Percentiles rank a stretch among this genome's conserved stretches.
Evolutionary conservation across 2,797 vertebrate species (phyloP).

Genomic region (Gallirallus australis): DNA sequence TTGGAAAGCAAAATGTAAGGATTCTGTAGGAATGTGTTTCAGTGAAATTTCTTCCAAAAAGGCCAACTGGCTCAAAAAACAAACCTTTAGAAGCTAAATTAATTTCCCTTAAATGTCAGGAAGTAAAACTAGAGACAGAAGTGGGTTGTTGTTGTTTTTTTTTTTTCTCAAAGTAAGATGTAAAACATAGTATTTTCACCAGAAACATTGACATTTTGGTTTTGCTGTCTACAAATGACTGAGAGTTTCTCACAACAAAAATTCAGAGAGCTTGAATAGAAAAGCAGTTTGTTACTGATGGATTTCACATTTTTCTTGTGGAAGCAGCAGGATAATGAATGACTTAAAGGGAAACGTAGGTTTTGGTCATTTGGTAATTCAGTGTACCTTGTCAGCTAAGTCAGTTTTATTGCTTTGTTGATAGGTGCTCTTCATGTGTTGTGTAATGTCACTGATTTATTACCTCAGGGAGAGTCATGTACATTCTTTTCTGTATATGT

Average conservation of each 20-base stretch:
- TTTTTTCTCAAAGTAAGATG: neutral
- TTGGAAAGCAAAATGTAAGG: neutral
- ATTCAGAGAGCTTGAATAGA: neutral
- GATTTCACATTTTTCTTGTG: neutral
- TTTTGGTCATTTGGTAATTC: neutral
- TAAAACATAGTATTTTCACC: neutral
- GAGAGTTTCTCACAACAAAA: neutral
- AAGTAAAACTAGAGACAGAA: neutral
- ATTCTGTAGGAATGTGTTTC: neutral
- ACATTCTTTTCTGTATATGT: rapidly evolving
- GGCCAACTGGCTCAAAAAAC: neutral
- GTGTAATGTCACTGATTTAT: neutral
- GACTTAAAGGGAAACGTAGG: neutral
- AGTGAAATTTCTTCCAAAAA: neutral
- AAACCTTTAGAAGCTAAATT: neutral
- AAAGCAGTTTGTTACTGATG: neutral
- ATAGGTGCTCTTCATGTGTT: neutral
- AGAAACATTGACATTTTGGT: neutral
- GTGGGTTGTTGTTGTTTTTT: neutral
- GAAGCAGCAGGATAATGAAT: neutral
- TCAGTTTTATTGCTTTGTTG: neutral
- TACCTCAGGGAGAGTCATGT: neutral
- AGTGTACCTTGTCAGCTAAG: neutral
- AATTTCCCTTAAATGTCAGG: neutral
- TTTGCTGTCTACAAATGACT: neutral